A percentile compares a stretch with the other conserved stretches of the same genome.
Evolutionary conservation across 2,797 vertebrate genomes (phyloP).

Genomic region (Enteromius fasciolatus): DNA sequence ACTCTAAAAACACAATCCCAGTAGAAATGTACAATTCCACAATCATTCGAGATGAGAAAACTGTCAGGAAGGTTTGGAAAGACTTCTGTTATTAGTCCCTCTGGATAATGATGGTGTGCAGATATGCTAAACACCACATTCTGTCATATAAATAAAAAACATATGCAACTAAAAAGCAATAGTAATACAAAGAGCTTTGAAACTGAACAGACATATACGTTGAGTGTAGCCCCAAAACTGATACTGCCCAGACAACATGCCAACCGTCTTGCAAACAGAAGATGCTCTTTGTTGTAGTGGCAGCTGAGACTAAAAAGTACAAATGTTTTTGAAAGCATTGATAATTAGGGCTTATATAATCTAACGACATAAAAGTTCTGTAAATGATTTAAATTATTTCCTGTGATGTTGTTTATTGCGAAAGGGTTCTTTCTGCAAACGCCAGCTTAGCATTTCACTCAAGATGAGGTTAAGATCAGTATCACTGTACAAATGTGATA

Average conservation of each 20-base stretch:
- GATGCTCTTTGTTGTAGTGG: slow-evolving; percentile 56
- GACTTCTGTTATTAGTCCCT: slow-evolving; percentile 17
- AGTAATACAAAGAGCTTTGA: slow-evolving; percentile 13
- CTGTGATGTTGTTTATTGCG: slow-evolving; percentile 1
- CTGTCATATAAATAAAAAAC: neutral
- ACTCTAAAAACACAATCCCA: neutral
- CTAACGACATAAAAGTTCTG: slow-evolving; percentile 55
- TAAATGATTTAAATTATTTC: slow-evolving; percentile 20
- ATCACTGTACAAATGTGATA: neutral
- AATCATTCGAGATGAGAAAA: slow-evolving; percentile 1
- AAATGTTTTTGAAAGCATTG: slow-evolving; percentile 49
- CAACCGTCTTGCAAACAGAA: slow-evolving; percentile 52
- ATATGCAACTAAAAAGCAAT: slow-evolving; percentile 1
- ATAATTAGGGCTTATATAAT: slow-evolving; percentile 51
- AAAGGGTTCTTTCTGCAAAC: neutral
- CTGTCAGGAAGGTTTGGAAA: neutral
- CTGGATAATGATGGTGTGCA: slow-evolving; percentile 7
- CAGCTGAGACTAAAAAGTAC: neutral
- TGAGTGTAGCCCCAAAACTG: slow-evolving; percentile 17
- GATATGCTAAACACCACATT: neutral
- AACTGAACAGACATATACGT: neutral
- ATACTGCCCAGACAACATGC: slow-evolving; percentile 36
- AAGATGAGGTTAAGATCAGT: neutral
- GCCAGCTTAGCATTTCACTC: slow-evolving; percentile 1
- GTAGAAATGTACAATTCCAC: neutral